Conservation (phyloP, 2,113 vertebrate species). For the Apteryx owenii region DNA sequence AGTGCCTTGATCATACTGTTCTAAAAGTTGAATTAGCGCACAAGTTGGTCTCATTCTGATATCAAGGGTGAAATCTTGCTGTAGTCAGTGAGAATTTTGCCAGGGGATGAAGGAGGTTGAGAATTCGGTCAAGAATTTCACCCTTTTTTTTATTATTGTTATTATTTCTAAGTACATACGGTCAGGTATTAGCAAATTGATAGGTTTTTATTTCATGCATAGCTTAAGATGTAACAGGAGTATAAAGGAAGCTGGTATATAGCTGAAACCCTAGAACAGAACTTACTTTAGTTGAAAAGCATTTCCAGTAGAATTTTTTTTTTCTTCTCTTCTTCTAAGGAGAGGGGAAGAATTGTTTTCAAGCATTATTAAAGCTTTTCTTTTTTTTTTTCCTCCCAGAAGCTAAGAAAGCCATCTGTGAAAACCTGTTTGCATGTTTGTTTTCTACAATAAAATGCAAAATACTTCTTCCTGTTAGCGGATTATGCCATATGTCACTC, state of each 20-base stretch:
- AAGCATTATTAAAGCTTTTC: conserved; percentile 79
- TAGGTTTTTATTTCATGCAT: conserved; percentile 36
- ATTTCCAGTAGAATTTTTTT: conserved; percentile 25
- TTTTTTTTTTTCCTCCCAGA: conserved; percentile 77
- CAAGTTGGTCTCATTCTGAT: too few relatives aligned
- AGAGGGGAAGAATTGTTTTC: conserved; percentile 71
- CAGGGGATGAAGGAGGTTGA: too few relatives aligned
- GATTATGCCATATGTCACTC: conserved; percentile 97
- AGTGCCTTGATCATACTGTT: background rate
- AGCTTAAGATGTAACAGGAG: background rate
- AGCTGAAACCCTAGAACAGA: conserved; percentile 41
- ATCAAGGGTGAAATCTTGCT: background rate
- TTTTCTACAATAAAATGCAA: conserved; percentile 99
- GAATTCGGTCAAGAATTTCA: background rate
- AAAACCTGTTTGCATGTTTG: conserved; percentile 99
- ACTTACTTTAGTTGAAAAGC: conserved; percentile 74
- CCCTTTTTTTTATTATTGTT: background rate
- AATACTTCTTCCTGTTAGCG: conserved; percentile 95
- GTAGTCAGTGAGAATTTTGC: background rate
- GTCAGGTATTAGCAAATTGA: conserved; percentile 25
- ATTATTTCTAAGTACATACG: background rate
- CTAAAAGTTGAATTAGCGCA: background rate
- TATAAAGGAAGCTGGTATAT: conserved; percentile 27
- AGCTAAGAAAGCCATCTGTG: conserved; percentile 94
- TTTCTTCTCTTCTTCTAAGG: conserved; percentile 43